phyloP scores from a whole-genome alignment of 1,140 invertebrate species.

The Leptinotarsa lineolata region DNA sequence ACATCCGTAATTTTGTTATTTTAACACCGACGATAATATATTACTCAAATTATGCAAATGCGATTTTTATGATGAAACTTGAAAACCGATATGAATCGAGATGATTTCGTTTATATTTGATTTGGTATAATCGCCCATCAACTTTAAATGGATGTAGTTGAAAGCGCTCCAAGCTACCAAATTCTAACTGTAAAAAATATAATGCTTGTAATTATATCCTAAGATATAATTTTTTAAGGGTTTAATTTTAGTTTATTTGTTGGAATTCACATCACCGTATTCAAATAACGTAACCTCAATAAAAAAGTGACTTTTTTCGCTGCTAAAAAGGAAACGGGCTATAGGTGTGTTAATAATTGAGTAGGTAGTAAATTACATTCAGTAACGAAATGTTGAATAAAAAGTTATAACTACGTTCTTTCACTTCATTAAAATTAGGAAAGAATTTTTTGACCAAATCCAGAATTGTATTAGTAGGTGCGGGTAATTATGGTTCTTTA shows the following conservation, averaged over 20 bases:
- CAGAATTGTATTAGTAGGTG: neutral
- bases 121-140: conserved; percentile 14
- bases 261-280: conserved; percentile 7
- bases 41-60: conserved; percentile 19
- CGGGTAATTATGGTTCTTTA: neutral
- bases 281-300: conserved; percentile 16
- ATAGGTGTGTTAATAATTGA: conserved; percentile 4
- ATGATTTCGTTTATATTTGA: conserved; percentile 12
- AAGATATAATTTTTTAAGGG: conserved; percentile 6
- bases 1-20: neutral
- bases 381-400: neutral
- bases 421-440: neutral
- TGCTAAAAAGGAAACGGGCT: neutral
- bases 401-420: neutral
- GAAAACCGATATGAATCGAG: conserved; percentile 13
- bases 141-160: conserved; percentile 10
- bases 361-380: conserved; percentile 11
- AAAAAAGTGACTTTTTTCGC: conserved; percentile 12
- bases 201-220: conserved; percentile 17
- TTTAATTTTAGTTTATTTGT: conserved; percentile 21
- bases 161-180: neutral
- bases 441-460: neutral
- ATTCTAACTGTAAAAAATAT: conserved; percentile 24
- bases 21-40: conserved; percentile 10
- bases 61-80: conserved; percentile 15